A percentile compares a stretch with the other conserved stretches of the same genome.
phyloP scores from a whole-genome alignment of 2,113 vertebrate species.

The Nannospalax galili region DNA sequence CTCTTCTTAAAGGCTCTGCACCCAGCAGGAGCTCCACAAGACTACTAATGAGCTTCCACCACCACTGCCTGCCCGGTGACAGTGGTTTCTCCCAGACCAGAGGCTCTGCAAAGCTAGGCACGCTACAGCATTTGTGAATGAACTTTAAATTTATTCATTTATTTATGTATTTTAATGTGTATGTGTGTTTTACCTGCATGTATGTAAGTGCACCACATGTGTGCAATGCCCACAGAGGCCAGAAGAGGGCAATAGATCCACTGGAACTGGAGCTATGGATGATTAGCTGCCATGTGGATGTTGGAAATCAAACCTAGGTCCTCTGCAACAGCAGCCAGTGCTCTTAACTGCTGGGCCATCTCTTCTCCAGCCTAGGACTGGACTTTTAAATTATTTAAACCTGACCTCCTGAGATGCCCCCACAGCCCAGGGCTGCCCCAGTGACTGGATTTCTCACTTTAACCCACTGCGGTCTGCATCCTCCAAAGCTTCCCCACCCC shows the following conservation, averaged over 20 bases:
- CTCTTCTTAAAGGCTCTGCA: neutral
- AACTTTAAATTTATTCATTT: neutral
- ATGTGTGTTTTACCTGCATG: too few species aligned
- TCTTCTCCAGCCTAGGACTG: too few species aligned
- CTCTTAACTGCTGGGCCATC: too few species aligned
- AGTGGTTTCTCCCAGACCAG: neutral
- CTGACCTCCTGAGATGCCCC: neutral
- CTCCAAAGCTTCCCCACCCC: neutral
- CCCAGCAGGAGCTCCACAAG: neutral
- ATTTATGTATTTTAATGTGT: too few species aligned
- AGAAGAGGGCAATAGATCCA: too few species aligned
- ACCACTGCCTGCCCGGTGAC: neutral
- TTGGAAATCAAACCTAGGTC: too few species aligned
- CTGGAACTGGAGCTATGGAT: too few species aligned
- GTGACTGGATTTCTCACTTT: neutral
- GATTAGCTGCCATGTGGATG: too few species aligned
- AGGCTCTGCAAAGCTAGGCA: neutral
- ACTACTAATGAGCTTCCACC: neutral
- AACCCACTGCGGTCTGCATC: fast-evolving
- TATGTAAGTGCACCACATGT: too few species aligned
- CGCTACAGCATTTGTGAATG: fast-evolving
- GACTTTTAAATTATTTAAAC: neutral
- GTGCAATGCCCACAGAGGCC: too few species aligned
- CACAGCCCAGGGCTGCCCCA: neutral
- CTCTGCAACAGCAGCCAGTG: too few species aligned